Conservation (phyloP, 2,888 invertebrate genomes). For the Stenchaetothrips biformis region DNA sequence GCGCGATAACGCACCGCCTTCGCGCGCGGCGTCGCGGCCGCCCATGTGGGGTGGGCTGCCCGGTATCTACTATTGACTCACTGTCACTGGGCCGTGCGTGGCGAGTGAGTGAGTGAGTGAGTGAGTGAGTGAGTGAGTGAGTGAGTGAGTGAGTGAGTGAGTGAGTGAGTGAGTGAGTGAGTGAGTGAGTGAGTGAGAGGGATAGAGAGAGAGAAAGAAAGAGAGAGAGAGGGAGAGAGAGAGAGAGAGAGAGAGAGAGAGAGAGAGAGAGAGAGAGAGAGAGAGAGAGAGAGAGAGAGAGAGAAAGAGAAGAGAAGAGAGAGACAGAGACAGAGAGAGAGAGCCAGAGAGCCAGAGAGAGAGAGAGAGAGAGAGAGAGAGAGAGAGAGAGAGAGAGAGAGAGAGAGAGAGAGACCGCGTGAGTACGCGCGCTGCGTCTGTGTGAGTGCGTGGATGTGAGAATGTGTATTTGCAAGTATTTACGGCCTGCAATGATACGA, state of each 20-base stretch:
- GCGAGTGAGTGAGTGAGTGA: background rate
- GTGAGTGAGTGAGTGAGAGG: too few relatives aligned
- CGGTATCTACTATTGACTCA: background rate
- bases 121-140: background rate
- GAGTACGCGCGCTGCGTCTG: background rate
- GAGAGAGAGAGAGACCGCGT: background rate
- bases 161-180: too few relatives aligned
- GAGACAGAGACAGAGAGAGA: too few relatives aligned
- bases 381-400: background rate
- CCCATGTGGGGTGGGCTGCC: background rate
- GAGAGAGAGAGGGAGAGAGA: too few relatives aligned
- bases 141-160: background rate
- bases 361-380: background rate
- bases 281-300: too few relatives aligned
- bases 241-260: too few relatives aligned
- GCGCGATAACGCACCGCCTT: background rate
- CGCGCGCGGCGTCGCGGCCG: background rate
- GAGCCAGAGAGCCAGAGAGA: too few relatives aligned
- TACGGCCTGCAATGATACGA: slow-evolving; percentile 10
- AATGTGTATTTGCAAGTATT: background rate
- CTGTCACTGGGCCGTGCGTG: background rate
- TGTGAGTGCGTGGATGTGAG: background rate
- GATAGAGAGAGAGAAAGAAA: too few relatives aligned
- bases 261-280: too few relatives aligned
- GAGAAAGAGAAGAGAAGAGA: too few relatives aligned